Percentiles rank a stretch among this genome's conserved stretches.
Conservation (phyloP, 2,888 invertebrate species). For the Oscheius sp. region DNA sequence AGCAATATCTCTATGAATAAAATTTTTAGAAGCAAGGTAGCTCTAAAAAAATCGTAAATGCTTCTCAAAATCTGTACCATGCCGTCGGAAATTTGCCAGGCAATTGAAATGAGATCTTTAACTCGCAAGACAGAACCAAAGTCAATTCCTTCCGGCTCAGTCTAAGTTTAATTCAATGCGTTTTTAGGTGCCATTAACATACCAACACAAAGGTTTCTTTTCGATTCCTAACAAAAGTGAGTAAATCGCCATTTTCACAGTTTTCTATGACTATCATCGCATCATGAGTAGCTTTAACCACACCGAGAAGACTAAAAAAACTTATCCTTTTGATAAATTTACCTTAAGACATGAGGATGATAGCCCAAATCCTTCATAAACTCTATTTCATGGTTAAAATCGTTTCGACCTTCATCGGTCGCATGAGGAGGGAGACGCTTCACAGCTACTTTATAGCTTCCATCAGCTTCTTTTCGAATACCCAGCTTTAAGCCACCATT, state of each 20-base stretch:
- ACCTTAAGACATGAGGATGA: conserved; percentile 54
- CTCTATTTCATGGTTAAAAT: conserved; percentile 60
- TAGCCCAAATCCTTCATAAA: conserved; percentile 64
- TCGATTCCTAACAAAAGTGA: conserved; percentile 48
- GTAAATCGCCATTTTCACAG: conserved; percentile 55
- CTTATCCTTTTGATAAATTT: not conserved
- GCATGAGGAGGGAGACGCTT: conserved; percentile 60
- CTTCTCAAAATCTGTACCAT: conserved; percentile 45
- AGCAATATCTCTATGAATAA: conserved; percentile 55
- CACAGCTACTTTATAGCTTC: conserved; percentile 51
- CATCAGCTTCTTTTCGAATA: conserved; percentile 36
- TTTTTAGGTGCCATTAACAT: not conserved
- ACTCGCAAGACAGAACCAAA: conserved; percentile 33
- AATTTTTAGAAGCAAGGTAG: conserved; percentile 42
- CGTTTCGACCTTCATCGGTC: conserved; percentile 46
- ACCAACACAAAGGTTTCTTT: conserved; percentile 47
- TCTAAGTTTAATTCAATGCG: not conserved
- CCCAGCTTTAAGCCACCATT: conserved; percentile 34
- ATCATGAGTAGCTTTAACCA: conserved; percentile 48
- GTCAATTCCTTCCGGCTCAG: not conserved
- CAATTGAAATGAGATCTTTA: conserved; percentile 57
- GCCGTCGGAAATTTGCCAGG: conserved; percentile 48
- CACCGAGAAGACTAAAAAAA: conserved; percentile 53
- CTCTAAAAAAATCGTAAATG: conserved; percentile 24
- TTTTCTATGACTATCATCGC: conserved; percentile 59